phyloP scores from a whole-genome alignment of 2,797 vertebrate genomes.

The Eleutherodactylus coqui region DNA sequence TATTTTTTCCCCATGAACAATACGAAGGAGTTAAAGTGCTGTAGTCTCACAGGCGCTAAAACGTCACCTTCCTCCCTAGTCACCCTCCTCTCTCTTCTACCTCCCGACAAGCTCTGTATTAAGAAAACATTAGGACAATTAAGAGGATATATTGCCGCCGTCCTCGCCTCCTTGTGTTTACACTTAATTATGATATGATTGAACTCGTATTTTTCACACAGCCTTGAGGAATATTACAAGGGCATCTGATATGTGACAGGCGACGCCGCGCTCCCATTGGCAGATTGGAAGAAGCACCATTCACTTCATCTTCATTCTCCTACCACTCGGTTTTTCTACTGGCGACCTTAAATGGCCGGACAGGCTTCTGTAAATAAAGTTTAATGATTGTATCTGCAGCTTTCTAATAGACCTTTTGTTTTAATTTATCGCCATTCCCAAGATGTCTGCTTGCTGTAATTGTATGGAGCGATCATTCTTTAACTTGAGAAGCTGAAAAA shows the following conservation, averaged over 20 bases:
- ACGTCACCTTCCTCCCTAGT: neutral
- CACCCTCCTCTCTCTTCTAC: neutral
- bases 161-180: constrained; percentile 55
- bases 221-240: constrained; percentile 52
- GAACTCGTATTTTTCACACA: constrained; percentile 30
- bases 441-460: neutral
- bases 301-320: constrained; percentile 1
- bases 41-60: neutral
- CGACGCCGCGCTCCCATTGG: constrained; percentile 1
- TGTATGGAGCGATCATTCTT: too few species aligned
- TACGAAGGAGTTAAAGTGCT: neutral
- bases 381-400: neutral
- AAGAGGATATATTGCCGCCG: constrained; percentile 29
- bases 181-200: constrained; percentile 55
- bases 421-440: neutral
- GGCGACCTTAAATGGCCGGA: constrained; percentile 16
- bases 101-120: constrained; percentile 29
- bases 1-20: too few species aligned
- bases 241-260: constrained; percentile 44
- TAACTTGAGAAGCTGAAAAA: neutral
- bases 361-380: neutral
- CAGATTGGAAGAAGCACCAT: neutral
- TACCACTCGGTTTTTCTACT: neutral
- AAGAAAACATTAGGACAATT: constrained; percentile 53
- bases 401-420: neutral